Base-by-base conservation (phyloP, 2,888 invertebrate species). In the Muscina levida region DNA sequence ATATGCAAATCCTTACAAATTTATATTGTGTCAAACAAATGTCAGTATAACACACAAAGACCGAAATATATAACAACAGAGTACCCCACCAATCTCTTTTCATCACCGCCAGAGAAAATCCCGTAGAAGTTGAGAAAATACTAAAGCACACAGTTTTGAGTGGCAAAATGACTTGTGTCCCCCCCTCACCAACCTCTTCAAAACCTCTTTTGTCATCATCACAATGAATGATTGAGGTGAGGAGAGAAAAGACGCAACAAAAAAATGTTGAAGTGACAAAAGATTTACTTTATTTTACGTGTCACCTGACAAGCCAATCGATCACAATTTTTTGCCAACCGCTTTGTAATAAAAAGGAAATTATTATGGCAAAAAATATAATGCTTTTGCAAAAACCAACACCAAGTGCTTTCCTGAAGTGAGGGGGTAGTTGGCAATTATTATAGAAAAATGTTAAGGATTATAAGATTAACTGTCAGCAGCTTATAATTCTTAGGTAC, bases 1-100 rank as follows among this genome's bases (percentile, higher is more conserved):
- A 81, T 68, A 81, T 75, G 81, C 72, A 77, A 81, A 81, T 81
- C 81, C 81, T 73, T 72, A 81, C 72, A 81, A 81, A 81, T 81
- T 81, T 75, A 62, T 72, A 74, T 62, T 81, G 72, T 57, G 65
- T 72, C 68, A 81, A 75, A 68, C 59, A 65, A 77, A 62, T 75
- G 77, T 68, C 77, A 77, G n/a, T 53, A 42, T 68, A 19, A 37
- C 39, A 68, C 62, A 75, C 66, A 66, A 62, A 53, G 53, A n/a
- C n/a, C 22, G 51, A 11, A 17, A 51, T 48, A 15, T 15, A 31
- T 5, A 31, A 31, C 48, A 48, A 8, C 31, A 48, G 51, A n/a
- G n/a, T n/a, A n/a, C n/a, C 22, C 1, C 51, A 22, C 1, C 10
- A 22, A 19, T 15, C 37, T 10, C 3, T 5, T 26, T 57, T 57